A percentile compares a stretch with the other conserved stretches of the same genome.
Evolutionary conservation across 2,888 invertebrate genomes (phyloP).

Genomic region (Volucella inanis): DNA sequence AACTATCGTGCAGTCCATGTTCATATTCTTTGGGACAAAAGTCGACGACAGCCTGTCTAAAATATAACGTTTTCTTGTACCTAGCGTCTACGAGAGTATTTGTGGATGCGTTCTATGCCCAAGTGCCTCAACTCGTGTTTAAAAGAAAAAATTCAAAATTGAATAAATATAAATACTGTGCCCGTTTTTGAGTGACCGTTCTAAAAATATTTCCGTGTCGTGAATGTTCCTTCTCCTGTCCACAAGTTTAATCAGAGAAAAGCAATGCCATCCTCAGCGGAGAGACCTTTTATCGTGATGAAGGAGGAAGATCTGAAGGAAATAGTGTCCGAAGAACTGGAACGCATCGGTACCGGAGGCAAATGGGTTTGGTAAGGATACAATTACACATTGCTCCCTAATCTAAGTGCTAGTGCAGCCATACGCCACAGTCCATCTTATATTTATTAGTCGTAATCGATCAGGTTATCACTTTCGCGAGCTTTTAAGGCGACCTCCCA

Average conservation of each 20-base stretch:
- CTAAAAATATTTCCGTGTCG: slow-evolving; percentile 31
- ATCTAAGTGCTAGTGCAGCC: neutral
- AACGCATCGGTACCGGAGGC: slow-evolving; percentile 81
- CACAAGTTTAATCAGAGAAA: slow-evolving; percentile 30
- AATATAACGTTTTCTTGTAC: neutral
- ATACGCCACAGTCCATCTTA: neutral
- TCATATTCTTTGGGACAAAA: neutral
- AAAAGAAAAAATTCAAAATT: neutral
- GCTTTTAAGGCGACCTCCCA: slow-evolving; percentile 36
- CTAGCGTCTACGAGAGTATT: neutral
- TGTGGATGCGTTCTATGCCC: slow-evolving; percentile 26
- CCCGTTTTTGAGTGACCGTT: slow-evolving; percentile 49
- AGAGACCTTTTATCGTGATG: slow-evolving; percentile 71
- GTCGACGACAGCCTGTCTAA: slow-evolving; percentile 5
- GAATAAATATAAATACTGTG: slow-evolving; percentile 18
- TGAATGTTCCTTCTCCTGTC: neutral
- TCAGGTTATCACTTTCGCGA: slow-evolving; percentile 25
- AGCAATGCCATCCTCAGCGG: slow-evolving; percentile 48
- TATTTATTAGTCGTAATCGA: neutral
- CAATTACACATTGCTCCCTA: slow-evolving; percentile 12
- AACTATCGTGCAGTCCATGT: neutral
- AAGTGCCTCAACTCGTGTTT: slow-evolving; percentile 21
- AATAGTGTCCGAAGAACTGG: slow-evolving; percentile 81
- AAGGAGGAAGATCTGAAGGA: slow-evolving; percentile 81
- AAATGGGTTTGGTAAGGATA: slow-evolving; percentile 81